Evolutionary conservation across 64 coral and sea anemone species (phyloP), one percentile per base, ranked within the genome.

Genomic region (Hydrozoanthus tunicans): DNA sequence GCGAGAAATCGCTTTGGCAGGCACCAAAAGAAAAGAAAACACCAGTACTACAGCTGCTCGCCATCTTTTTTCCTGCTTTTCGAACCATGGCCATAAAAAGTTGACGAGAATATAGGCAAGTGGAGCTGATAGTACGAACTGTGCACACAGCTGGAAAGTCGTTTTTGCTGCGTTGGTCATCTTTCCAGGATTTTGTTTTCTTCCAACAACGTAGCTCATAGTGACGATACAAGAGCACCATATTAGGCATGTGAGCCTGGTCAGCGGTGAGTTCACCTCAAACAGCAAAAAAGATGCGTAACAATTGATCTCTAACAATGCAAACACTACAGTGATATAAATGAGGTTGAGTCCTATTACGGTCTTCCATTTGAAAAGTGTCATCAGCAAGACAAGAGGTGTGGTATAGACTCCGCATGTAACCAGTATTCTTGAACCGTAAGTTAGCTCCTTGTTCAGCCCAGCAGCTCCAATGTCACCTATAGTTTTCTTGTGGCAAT

Each of bases 321-420:
- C 72, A 2, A 51, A 26, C 23, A 51, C 26, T 11, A 63, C 9
- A 81, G n/a, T 58, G 2, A 58, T 13, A 14, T 20, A 23, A 3
- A 63, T 9, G 9, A 63, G 53, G 51, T 59, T 81, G n/a, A 81
- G 79, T 57, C 58, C 54, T n/a, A 4, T 81, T 6, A 81, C 59
- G 24, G 51, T 6, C 51, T 79, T 79, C 77, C 56, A 79, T 43
- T 79, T 79, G 77, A 79, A 79, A 79, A 81, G 9, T 4, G 54
- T 24, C 79, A 81, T 13, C 56, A 81, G 24, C 32, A 81, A 15
- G 15, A n/a, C 1, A 7, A 81, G 54, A 5, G 79, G 79, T 5
- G 20, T 12, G 4, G 32, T 8, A 76, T 76, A 43, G 25, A 76
- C 51, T 12, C 23, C 23, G 13, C 56, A 24, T 55, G 7, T 55